These are phyloP conservation scores for Actinia tenebrosa DNA, from an alignment of 64 coral and sea anemone species.

Conservation along the genomic window DNA sequence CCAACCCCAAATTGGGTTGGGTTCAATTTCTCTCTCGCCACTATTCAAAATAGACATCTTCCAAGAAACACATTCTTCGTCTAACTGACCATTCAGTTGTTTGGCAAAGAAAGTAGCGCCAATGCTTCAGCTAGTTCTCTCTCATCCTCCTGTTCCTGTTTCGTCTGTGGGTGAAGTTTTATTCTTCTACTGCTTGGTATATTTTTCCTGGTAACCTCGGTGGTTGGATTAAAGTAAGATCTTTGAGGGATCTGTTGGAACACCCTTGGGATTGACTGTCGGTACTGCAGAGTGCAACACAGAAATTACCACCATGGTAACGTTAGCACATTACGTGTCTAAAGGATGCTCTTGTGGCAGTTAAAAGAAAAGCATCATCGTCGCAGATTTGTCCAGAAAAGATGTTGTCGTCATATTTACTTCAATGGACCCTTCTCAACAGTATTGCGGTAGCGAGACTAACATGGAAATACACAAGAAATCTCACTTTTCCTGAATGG, in stretches of 20 bases:
- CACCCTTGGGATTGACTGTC: background rate
- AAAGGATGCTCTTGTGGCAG: background rate
- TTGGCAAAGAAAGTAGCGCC: conserved; percentile 17
- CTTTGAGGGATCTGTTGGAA: background rate
- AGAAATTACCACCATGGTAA: background rate
- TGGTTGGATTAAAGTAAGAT: background rate
- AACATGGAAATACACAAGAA: too few relatives aligned
- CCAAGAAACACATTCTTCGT: too few relatives aligned
- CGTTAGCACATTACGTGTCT: background rate
- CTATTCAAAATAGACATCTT: too few relatives aligned
- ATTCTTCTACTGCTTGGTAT: conserved; percentile 14
- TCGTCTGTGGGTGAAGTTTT: conserved; percentile 7
- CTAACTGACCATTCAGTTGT: background rate
- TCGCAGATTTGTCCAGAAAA: too few relatives aligned
- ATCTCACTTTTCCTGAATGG: too few relatives aligned
- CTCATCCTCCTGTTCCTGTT: conserved; percentile 22
- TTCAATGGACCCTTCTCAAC: too few relatives aligned
- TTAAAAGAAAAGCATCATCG: too few relatives aligned
- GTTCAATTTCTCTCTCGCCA: too few relatives aligned
- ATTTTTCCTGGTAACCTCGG: background rate
- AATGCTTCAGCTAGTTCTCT: conserved; percentile 30
- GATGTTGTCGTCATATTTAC: too few relatives aligned
- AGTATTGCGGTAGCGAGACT: too few relatives aligned
- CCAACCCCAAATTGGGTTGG: too few relatives aligned
- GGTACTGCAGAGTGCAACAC: background rate